phyloP scores from a whole-genome alignment of 1,140 invertebrate species.

The Samia ricini region DNA sequence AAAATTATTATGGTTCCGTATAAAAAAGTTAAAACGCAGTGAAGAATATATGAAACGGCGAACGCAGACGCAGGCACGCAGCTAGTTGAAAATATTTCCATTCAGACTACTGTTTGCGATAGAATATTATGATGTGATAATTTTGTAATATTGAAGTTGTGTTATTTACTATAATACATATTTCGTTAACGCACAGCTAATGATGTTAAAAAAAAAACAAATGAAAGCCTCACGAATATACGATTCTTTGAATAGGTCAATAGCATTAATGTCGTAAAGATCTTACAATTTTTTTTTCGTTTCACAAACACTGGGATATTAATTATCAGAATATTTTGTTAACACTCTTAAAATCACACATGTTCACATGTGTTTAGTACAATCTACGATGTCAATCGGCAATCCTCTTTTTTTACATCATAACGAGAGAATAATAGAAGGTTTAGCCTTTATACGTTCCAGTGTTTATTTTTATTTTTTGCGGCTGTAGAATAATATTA shows the following conservation, averaged over 20 bases:
- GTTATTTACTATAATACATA: no score
- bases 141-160: no score
- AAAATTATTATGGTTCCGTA: no score
- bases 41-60: no score
- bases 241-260: not conserved
- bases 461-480: not conserved
- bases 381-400: constrained; percentile 24
- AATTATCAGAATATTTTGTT: not conserved
- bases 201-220: no score
- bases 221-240: no score
- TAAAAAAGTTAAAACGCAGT: no score
- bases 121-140: no score
- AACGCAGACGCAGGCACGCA: no score
- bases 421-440: constrained; percentile 17
- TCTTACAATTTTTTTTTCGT: not conserved
- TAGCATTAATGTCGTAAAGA: not conserved
- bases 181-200: no score
- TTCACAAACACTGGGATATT: not conserved
- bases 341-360: not conserved
- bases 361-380: constrained; percentile 1
- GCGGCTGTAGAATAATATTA: not conserved
- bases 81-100: no score
- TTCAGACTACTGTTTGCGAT: no score
- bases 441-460: not conserved
- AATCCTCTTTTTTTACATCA: constrained; percentile 45